Conservation (phyloP, 2,888 invertebrate genomes). For the Beris chalybata region DNA sequence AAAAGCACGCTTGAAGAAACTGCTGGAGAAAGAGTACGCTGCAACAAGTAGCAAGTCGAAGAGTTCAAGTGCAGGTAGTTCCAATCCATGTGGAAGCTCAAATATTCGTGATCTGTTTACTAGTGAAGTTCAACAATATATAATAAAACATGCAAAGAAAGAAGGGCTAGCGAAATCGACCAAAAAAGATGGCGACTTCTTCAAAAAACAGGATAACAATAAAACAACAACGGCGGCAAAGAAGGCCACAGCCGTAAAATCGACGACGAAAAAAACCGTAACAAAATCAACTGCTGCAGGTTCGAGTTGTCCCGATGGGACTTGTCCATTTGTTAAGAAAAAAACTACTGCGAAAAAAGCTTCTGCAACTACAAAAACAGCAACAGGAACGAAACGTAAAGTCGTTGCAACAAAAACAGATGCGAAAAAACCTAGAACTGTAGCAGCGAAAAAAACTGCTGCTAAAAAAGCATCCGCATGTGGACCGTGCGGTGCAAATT, state of each 20-base stretch:
- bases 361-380: not conserved
- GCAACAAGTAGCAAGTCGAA: not conserved
- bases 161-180: not conserved
- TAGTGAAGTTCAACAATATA: slow-evolving; percentile 21
- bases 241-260: not conserved
- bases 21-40: slow-evolving; percentile 1
- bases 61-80: slow-evolving; percentile 7
- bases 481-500: not conserved
- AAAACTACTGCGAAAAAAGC: not conserved
- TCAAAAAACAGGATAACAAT: slow-evolving; percentile 5
- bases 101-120: slow-evolving; percentile 4
- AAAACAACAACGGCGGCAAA: not conserved
- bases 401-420: not conserved
- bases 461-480: not conserved
- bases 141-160: slow-evolving; percentile 18
- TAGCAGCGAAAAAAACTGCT: not conserved
- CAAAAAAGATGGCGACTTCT: not conserved
- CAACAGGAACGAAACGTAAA: not conserved
- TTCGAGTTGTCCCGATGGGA: not conserved
- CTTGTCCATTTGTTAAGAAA: not conserved
- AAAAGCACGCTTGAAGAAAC: slow-evolving; percentile 12
- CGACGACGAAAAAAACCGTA: not conserved
- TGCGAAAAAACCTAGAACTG: slow-evolving; percentile 2
- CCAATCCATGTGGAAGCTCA: not conserved
- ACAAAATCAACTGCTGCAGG: not conserved